Conservation (phyloP, 1,140 invertebrate species). For the Ostrea denselamellosa region DNA sequence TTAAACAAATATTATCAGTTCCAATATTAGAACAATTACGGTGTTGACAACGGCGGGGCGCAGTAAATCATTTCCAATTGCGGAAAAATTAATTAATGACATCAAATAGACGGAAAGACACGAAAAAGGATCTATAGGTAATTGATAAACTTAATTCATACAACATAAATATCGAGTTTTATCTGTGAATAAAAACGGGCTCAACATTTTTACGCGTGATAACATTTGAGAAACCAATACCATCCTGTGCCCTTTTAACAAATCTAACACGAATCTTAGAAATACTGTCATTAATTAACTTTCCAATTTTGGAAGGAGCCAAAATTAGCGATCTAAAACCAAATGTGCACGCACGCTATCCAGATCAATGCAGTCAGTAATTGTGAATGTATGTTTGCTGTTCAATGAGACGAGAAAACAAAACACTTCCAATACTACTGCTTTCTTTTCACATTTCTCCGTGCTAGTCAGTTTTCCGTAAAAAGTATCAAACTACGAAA, state of each 20-base stretch:
- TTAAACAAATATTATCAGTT: background rate
- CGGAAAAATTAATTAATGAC: background rate
- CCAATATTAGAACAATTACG: background rate
- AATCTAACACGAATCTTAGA: background rate
- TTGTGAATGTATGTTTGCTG: background rate
- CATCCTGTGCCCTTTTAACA: background rate
- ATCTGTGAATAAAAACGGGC: background rate
- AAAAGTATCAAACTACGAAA: too few relatives aligned
- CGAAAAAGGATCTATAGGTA: background rate
- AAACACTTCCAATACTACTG: background rate
- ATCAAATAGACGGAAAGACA: background rate
- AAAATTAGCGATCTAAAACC: background rate
- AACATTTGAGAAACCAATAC: background rate
- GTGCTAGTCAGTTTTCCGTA: background rate
- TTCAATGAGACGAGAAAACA: background rate
- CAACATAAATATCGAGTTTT: background rate
- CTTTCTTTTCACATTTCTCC: constrained; percentile 3
- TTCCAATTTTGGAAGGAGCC: background rate
- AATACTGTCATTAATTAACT: constrained; percentile 24
- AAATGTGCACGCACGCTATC: background rate
- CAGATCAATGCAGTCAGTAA: background rate
- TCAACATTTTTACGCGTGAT: background rate
- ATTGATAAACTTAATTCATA: background rate
- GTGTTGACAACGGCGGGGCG: too few relatives aligned
- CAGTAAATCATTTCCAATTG: background rate